Percentiles rank a stretch among this genome's conserved stretches.
phyloP scores from a whole-genome alignment of 2,113 vertebrate genomes.

The Lota lota region DNA sequence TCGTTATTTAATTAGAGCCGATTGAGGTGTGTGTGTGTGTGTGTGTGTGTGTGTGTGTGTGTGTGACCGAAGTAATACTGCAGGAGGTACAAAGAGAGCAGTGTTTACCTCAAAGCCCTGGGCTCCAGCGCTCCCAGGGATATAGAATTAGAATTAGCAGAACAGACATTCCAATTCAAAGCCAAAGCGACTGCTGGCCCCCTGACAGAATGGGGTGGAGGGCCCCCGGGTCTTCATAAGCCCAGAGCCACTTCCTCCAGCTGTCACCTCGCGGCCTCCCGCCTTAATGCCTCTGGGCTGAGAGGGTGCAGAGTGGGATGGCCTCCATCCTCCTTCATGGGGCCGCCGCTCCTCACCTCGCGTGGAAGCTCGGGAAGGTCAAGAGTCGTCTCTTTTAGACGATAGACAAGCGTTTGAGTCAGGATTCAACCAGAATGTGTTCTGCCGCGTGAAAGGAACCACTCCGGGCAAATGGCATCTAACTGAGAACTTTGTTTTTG shows the following conservation, averaged over 20 bases:
- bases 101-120: conserved; percentile 66
- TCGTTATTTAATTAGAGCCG: conserved; percentile 56
- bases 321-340: neutral
- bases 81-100: conserved; percentile 62
- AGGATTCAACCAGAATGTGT: neutral
- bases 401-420: neutral
- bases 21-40: conserved; percentile 39
- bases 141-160: conserved; percentile 74
- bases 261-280: conserved; percentile 24
- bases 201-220: conserved; percentile 26
- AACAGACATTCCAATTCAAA: conserved; percentile 54
- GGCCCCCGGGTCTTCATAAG: conserved; percentile 33
- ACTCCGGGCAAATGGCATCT: neutral
- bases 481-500: neutral
- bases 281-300: conserved; percentile 14
- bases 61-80: conserved; percentile 44
- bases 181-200: conserved; percentile 30
- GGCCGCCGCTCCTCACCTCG: too few species aligned
- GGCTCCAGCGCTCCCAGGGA: conserved; percentile 69
- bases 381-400: neutral
- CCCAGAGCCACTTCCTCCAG: conserved; percentile 28
- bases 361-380: too few species aligned
- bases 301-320: conserved; percentile 9
- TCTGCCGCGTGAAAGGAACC: neutral
- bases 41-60: conserved; percentile 26